A percentile compares a stretch with the other conserved stretches of the same genome.
These are phyloP conservation scores for Tuberolachnus salignus DNA, from an alignment of 2,888 invertebrate species.

Conservation along the genomic window DNA sequence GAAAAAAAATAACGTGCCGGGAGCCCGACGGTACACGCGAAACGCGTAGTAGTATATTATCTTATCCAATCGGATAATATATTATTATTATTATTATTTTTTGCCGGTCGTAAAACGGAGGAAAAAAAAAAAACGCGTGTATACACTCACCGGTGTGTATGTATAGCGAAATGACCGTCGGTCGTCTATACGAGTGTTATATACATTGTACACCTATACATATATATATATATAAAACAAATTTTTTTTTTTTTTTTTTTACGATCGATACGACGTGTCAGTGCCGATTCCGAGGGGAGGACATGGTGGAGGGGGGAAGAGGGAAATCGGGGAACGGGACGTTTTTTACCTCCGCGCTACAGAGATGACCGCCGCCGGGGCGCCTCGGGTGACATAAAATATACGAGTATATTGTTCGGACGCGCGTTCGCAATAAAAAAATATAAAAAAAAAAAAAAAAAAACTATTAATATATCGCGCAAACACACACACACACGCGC, in stretches of 20 bases:
- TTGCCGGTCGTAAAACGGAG: slow-evolving; percentile 47
- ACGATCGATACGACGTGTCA: slow-evolving; percentile 22
- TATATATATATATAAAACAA: too few species aligned
- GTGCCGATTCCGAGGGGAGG: neutral
- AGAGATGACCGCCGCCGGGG: slow-evolving; percentile 33
- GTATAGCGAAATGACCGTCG: neutral
- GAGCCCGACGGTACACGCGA: too few species aligned
- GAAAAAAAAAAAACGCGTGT: neutral
- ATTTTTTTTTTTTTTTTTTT: slow-evolving; percentile 7
- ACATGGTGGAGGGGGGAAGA: too few species aligned
- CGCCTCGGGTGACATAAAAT: slow-evolving; percentile 48
- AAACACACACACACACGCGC: too few species aligned
- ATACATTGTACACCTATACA: too few species aligned
- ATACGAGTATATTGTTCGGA: slow-evolving; percentile 4
- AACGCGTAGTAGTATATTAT: too few species aligned
- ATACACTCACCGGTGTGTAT: neutral
- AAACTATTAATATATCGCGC: too few species aligned
- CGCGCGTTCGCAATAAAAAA: slow-evolving; percentile 15
- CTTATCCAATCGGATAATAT: slow-evolving; percentile 24
- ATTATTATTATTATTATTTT: slow-evolving; percentile 16
- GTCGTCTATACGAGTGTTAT: neutral
- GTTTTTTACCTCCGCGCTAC: neutral
- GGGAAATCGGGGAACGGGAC: neutral
- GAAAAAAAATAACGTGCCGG: too few species aligned
- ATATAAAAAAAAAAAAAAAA: too few species aligned